Evolutionary conservation across 23 tunicate genomes (phyloP).

Genomic region (Oikopleura vanhoeffeni): DNA sequence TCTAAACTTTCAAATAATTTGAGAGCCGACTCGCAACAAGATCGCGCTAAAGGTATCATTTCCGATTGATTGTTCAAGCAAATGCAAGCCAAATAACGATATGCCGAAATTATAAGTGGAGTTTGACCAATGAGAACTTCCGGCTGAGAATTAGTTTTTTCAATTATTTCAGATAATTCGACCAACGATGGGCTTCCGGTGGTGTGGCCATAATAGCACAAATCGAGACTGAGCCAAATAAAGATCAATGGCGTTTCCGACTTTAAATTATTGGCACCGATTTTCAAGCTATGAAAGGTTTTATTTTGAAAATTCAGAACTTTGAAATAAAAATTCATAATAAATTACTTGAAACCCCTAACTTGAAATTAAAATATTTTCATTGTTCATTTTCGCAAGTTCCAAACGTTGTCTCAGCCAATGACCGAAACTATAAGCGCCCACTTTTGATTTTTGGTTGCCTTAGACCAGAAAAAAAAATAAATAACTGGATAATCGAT

Average conservation of each 20-base stretch:
- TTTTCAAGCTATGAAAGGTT: no score
- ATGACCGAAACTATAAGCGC: no score
- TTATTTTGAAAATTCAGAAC: no score
- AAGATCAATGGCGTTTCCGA: background rate
- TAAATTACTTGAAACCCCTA: no score
- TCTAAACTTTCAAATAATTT: background rate
- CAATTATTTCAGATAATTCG: background rate
- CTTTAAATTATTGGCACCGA: background rate
- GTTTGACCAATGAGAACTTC: background rate
- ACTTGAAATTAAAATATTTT: background rate
- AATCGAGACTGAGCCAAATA: background rate
- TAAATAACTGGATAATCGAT: no score
- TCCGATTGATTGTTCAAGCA: background rate
- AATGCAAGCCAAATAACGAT: background rate
- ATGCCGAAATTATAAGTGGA: background rate
- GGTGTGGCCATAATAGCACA: background rate
- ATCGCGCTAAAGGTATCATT: background rate
- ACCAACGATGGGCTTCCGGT: background rate
- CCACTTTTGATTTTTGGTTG: no score
- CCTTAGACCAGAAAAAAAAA: no score
- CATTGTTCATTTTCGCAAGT: background rate
- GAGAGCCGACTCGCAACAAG: background rate
- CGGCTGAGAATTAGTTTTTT: background rate
- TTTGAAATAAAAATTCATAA: no score
- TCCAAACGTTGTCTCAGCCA: conserved; percentile 1